phyloP scores from a whole-genome alignment of 2,888 invertebrate genomes.

The Trachelus iudaicus region DNA sequence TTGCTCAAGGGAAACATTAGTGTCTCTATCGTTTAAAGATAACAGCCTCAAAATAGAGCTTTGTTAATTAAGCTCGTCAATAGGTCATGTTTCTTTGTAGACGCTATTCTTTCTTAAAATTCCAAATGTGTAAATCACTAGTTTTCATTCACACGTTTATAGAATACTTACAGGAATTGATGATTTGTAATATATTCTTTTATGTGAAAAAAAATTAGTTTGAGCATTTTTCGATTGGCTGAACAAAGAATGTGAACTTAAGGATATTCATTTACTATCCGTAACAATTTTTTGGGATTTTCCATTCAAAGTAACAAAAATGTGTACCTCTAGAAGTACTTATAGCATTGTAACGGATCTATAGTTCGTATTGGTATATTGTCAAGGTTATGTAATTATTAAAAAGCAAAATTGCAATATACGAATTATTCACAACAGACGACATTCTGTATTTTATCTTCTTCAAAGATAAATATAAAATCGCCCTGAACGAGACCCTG shows the following conservation, averaged over 20 bases:
- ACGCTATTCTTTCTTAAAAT: neutral
- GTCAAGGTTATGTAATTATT: neutral
- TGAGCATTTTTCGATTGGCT: neutral
- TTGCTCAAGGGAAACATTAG: neutral
- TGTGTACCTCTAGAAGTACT: neutral
- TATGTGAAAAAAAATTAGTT: neutral
- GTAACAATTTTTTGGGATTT: neutral
- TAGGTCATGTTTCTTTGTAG: neutral
- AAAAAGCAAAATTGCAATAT: neutral
- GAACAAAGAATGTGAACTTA: neutral
- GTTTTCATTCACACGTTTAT: neutral
- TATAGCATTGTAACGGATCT: neutral
- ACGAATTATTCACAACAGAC: neutral
- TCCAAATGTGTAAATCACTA: neutral
- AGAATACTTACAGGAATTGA: neutral
- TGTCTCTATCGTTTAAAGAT: neutral
- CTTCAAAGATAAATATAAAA: neutral
- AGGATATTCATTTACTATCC: neutral
- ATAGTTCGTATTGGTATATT: neutral
- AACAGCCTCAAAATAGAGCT: neutral
- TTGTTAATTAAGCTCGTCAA: neutral
- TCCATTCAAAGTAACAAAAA: neutral
- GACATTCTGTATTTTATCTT: neutral
- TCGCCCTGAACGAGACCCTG: conserved; percentile 27
- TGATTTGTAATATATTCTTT: neutral